Base-by-base conservation (phyloP, 2,888 invertebrate genomes). In the Chromoteleia sp. region DNA sequence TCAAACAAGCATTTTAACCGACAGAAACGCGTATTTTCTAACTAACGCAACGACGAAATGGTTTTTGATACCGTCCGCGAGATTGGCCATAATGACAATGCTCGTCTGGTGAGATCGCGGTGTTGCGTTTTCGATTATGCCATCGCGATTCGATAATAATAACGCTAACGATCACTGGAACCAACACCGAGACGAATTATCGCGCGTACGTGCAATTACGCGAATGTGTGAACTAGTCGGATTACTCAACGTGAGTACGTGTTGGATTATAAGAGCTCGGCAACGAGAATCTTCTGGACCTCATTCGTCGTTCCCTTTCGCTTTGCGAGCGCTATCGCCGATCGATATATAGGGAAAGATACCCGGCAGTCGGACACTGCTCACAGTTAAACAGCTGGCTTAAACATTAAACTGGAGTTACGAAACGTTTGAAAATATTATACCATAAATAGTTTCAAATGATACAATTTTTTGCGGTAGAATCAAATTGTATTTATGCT, bases 71-170 rank as follows among this genome's bases (percentile, higher is more conserved):
- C 29, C 65, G 50, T 54, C 52, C 61, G 25, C 43, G 29, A 52
- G 67, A 76, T 59, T 59, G 70, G 63, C 21, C 73, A 30, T 74
- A 79, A 68, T 73, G 78, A 79, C 71, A 79, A 73, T 79, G 59
- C 78, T 79, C 78, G 61, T 73, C 73, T 73, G 67, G 73, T 25
- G 73, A 48, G 73, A 67, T 54, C 61, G 58, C 45, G 50, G 12
- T 25, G 71, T 78, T 78, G 71, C 71, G 43, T 25, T 78, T 78
- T 78, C 78, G 79, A 79, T 79, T 79, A 79, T 79, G 79, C 79
- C 79, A 79, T 79, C 67, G 79, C 79, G 54, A 79, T 73, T 79
- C 73, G 79, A 73, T 79, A 67, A 73, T 79, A 79, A 79, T 54
- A 45, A 73, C 50, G 61, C 79, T 79, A 79, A 79, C 73, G 73